A percentile compares a stretch with the other conserved stretches of the same genome.
phyloP scores from a whole-genome alignment of 1,140 invertebrate species.

The Steinernema feltiae region DNA sequence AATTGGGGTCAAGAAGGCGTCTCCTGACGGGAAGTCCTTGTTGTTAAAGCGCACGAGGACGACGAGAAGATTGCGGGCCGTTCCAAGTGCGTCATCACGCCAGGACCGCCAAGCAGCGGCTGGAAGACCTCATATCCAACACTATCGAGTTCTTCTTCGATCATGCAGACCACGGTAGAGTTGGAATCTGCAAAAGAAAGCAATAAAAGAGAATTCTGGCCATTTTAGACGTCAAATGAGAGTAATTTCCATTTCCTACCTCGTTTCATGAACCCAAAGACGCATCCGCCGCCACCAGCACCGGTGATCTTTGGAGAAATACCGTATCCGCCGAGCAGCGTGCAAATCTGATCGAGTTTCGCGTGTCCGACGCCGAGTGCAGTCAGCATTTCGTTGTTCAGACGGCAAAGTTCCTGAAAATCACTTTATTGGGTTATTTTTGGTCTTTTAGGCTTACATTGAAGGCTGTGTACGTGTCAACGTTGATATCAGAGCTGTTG shows the following conservation, averaged over 20 bases:
- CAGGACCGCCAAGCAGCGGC: no score
- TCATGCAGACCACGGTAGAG: constrained; percentile 54
- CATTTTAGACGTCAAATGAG: no score
- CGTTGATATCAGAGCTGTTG: constrained; percentile 41
- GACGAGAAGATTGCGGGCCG: no score
- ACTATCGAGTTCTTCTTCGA: constrained; percentile 48
- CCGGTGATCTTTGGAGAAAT: constrained; percentile 82
- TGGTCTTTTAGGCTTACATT: no score
- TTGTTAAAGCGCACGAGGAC: background rate
- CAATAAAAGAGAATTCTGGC: constrained; percentile 14
- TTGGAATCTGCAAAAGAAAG: constrained; percentile 47
- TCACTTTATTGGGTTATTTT: no score
- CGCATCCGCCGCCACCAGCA: constrained; percentile 84
- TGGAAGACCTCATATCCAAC: constrained; percentile 56
- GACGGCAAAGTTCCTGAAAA: constrained; percentile 68
- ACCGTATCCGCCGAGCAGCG: constrained; percentile 65
- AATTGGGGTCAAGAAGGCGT: background rate
- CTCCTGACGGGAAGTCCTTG: background rate
- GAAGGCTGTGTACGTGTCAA: constrained; percentile 48
- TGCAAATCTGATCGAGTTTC: constrained; percentile 70
- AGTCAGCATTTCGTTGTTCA: constrained; percentile 78
- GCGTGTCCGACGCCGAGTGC: constrained; percentile 79
- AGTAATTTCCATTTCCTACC: no score
- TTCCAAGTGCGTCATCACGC: no score
- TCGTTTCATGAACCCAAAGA: constrained; percentile 62